phyloP scores from a whole-genome alignment of 2,797 vertebrate genomes.

The Fratercula arctica region DNA sequence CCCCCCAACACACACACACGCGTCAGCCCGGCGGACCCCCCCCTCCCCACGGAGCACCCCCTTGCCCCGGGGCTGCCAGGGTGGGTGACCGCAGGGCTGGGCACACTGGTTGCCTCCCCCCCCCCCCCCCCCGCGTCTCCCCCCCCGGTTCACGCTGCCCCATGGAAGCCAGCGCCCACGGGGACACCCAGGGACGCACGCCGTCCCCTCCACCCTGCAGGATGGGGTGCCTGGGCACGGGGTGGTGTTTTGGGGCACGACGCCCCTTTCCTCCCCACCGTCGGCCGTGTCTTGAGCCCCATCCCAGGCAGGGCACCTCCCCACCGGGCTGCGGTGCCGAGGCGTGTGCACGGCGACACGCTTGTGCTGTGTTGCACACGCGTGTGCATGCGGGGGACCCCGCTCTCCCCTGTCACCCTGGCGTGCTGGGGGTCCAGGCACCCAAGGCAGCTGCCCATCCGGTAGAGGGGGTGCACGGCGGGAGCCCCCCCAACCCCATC shows the following conservation, averaged over 20 bases:
- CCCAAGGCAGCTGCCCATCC: neutral
- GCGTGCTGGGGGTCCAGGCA: neutral
- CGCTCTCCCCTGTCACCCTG: neutral
- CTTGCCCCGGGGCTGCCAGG: neutral
- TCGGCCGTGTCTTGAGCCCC: neutral
- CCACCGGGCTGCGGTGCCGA: neutral
- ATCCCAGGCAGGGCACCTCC: accelerated
- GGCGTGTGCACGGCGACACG: accelerated
- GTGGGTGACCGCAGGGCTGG: neutral
- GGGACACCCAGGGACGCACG: neutral
- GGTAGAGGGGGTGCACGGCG: neutral
- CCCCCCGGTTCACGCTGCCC: neutral
- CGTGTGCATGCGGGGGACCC: neutral
- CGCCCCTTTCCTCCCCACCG: neutral
- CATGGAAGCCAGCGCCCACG: neutral
- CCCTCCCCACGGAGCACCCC: neutral
- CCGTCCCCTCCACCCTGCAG: neutral
- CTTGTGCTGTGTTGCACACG: neutral
- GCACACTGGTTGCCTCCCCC: neutral
- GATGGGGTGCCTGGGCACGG: neutral
- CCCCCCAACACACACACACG: too few relatives aligned
- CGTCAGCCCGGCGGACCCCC: neutral
- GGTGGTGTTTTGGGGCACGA: neutral
- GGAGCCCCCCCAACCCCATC: neutral
- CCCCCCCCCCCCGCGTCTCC: too few relatives aligned